These are phyloP conservation scores for Argyresthia goedartella DNA, from an alignment of 2,888 invertebrate species.

Conservation along the genomic window DNA sequence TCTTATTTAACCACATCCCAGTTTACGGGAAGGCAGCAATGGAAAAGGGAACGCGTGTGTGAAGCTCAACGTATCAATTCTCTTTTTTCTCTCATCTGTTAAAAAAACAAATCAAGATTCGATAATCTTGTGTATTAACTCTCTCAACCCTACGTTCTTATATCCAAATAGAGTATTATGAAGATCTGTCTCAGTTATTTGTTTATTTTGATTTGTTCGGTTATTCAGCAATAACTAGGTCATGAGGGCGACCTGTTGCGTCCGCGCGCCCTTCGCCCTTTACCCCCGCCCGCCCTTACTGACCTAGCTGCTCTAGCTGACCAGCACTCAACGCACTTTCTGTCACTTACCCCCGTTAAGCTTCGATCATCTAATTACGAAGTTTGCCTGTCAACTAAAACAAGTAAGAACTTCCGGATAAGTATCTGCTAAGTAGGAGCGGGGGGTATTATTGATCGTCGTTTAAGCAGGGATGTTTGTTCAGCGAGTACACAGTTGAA, in stretches of 20 bases:
- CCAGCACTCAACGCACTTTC: background rate
- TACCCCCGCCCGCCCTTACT: constrained; percentile 10
- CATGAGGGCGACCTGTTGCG: constrained; percentile 45
- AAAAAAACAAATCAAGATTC: too few relatives aligned
- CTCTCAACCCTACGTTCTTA: too few relatives aligned
- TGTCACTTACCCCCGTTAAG: background rate
- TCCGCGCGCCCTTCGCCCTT: constrained; percentile 24
- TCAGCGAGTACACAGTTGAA: too few relatives aligned
- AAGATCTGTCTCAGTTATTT: background rate
- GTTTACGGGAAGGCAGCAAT: constrained; percentile 1
- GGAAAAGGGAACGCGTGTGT: background rate
- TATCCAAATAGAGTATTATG: too few relatives aligned
- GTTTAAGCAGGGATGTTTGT: too few relatives aligned
- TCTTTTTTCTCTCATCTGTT: too few relatives aligned
- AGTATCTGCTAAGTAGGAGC: too few relatives aligned
- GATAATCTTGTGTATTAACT: too few relatives aligned
- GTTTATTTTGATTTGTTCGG: constrained; percentile 1
- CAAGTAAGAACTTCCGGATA: too few relatives aligned
- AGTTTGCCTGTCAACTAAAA: background rate
- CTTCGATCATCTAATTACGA: background rate
- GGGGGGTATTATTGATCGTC: too few relatives aligned
- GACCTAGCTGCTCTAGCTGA: constrained; percentile 5
- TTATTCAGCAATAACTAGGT: constrained; percentile 31
- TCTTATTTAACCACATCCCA: background rate
- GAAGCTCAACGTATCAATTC: too few relatives aligned